These are phyloP conservation scores for Charaxes varanes DNA, from an alignment of 1,140 invertebrate species.

Conservation along the genomic window DNA sequence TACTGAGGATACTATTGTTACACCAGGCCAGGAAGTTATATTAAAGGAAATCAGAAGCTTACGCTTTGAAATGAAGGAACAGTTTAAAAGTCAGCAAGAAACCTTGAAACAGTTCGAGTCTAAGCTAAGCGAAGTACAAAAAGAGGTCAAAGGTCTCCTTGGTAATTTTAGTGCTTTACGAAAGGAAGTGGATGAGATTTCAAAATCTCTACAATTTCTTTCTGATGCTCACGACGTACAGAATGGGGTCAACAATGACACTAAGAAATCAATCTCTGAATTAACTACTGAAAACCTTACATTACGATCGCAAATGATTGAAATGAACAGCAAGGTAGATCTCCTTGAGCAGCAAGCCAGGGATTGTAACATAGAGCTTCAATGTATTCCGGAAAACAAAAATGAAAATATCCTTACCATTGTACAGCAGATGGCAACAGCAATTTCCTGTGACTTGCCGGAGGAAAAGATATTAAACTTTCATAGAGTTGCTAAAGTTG, in stretches of 20 bases:
- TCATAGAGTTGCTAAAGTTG: neutral
- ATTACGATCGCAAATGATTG: conserved; percentile 1
- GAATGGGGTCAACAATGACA: no score
- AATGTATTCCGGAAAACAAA: no score
- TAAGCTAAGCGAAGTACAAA: neutral
- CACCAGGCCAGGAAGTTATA: no score
- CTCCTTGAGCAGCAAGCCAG: neutral
- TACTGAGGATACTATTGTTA: no score
- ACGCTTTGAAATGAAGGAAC: conserved; percentile 3
- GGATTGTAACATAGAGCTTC: neutral
- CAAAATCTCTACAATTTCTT: no score
- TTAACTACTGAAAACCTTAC: neutral
- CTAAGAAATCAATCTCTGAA: no score
- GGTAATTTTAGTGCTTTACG: neutral
- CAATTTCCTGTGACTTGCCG: no score
- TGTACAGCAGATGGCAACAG: conserved; percentile 1
- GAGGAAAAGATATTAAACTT: no score
- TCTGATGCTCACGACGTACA: no score
- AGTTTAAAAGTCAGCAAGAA: conserved; percentile 1
- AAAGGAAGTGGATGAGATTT: no score
- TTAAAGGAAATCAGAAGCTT: no score
- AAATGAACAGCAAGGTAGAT: conserved; percentile 1
- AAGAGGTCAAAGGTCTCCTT: neutral
- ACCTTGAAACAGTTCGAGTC: neutral
- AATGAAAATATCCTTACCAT: neutral